Percentiles rank a stretch among this genome's conserved stretches.
These are phyloP conservation scores for Myrmophylax atrothorax DNA, from an alignment of 2,113 vertebrate species.

Conservation along the genomic window DNA sequence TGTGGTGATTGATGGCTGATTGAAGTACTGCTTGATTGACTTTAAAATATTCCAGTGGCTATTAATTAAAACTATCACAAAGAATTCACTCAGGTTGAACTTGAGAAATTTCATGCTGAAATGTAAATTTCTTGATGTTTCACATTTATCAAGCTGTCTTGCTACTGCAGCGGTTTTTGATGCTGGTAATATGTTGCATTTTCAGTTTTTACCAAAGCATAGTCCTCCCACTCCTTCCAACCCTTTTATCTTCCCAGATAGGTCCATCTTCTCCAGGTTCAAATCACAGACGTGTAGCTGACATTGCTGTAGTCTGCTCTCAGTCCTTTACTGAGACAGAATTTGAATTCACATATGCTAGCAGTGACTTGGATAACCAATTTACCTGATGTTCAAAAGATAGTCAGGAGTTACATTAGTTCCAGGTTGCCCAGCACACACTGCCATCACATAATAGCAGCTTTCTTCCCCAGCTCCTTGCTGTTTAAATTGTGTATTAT, in stretches of 20 bases:
- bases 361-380: not conserved
- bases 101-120: not conserved
- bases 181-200: not conserved
- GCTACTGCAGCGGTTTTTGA: not conserved
- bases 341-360: not conserved
- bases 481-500: slow-evolving; percentile 15
- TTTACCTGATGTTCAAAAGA: not conserved
- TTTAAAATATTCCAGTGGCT: not conserved
- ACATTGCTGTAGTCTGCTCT: not conserved
- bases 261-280: not conserved
- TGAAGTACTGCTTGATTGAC: not conserved
- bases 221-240: not conserved
- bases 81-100: slow-evolving; percentile 11
- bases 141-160: not conserved
- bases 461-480: not conserved
- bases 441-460: not conserved
- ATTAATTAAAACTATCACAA: not conserved
- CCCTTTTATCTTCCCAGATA: not conserved
- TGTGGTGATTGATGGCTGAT: not conserved
- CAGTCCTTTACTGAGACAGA: not conserved
- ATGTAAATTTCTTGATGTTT: slow-evolving; percentile 7
- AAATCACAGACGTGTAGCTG: not conserved
- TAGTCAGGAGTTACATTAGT: not conserved
- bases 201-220: not conserved
- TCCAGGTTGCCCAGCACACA: not conserved